Evolutionary conservation across 2,888 invertebrate species (phyloP), one percentile per base, ranked within the genome.

Genomic region (Cheilosia pagana): DNA sequence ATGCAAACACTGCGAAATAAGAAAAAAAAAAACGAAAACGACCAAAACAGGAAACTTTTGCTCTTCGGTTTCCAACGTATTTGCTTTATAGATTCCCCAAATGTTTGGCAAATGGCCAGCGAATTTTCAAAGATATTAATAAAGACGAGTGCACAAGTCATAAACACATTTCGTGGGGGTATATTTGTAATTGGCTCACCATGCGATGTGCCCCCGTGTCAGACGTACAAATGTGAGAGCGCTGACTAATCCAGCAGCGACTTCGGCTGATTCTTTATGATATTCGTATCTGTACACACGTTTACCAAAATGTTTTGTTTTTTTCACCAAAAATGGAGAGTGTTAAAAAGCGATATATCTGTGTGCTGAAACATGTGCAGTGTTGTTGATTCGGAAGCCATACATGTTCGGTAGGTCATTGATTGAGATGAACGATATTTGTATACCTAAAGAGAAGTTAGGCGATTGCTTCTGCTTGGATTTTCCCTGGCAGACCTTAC

Each of bases 11-110:
- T 50, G 31, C 2, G 35, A 35, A 35, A 35, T 35, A 39, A 19
- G n/a, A 45, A 23, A 63, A 63, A 31, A 77, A 72, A 68, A 41
- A 53, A 70, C 39, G 59, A 57, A 63, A 70, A 74, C 62, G 59
- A 53, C 71, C 71, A 67, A 67, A 85, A 81, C 75, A 71, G 81
- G 85, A 81, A 81, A 76, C 48, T 81, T 75, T 45, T 72, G 74
- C 41, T 53, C 25, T 55, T 48, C 19, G n/a, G 52, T 75, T 68
- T 74, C 48, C 68, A 52, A 71, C 72, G 67, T 70, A 83, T 81
- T 71, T 85, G 35, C 60, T 71, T 76, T 79, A 81, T 75, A 85
- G 65, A 85, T 79, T 74, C 78, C 83, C 78, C 74, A 78, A 74
- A 83, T 70, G 45, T 67, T 81, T 85, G 85, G 85, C 81, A 62